Percentiles rank a stretch among this genome's conserved stretches.
phyloP scores from a whole-genome alignment of 2,797 vertebrate species.

The Parauchenoglanis ngamensis region DNA sequence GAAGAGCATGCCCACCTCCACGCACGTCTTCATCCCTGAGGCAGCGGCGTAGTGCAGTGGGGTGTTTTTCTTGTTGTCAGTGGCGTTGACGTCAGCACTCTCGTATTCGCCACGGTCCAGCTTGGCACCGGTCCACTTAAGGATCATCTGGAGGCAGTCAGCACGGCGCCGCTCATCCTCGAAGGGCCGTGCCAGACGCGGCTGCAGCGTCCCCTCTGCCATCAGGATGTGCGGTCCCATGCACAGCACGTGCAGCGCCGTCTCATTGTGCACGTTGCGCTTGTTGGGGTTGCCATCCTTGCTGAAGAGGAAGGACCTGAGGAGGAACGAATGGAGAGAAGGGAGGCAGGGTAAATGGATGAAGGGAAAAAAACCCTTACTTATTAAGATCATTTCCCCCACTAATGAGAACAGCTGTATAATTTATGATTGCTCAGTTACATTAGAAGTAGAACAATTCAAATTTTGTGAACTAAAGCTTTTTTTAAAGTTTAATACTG shows the following conservation, averaged over 20 bases:
- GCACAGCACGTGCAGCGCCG: slow-evolving; percentile 93
- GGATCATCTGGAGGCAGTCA: slow-evolving; percentile 90
- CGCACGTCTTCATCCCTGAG: slow-evolving; percentile 96
- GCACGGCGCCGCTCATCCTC: slow-evolving; percentile 89
- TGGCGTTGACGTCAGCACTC: slow-evolving; percentile 87
- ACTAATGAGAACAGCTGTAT: background rate
- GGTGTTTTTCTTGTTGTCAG: slow-evolving; percentile 96
- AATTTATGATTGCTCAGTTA: background rate
- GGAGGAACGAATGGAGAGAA: slow-evolving; percentile 29
- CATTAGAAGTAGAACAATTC: background rate
- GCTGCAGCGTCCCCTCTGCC: slow-evolving; percentile 88
- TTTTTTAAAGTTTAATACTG: background rate
- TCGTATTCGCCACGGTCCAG: slow-evolving; percentile 95
- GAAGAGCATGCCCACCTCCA: slow-evolving; percentile 80
- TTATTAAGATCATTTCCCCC: background rate
- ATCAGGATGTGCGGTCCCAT: slow-evolving; percentile 96
- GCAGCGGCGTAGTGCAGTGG: slow-evolving; percentile 95
- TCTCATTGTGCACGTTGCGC: slow-evolving; percentile 96
- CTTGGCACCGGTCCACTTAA: slow-evolving; percentile 96
- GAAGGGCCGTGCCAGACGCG: slow-evolving; percentile 82
- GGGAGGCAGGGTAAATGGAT: background rate
- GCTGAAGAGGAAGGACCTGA: slow-evolving; percentile 90
- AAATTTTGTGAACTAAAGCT: background rate
- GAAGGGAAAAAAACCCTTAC: too few species aligned
- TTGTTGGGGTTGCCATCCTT: slow-evolving; percentile 99